Percentiles rank a stretch among this genome's conserved stretches.
Evolutionary conservation across 2,113 vertebrate species (phyloP).

Genomic region (Catagonus wagneri): DNA sequence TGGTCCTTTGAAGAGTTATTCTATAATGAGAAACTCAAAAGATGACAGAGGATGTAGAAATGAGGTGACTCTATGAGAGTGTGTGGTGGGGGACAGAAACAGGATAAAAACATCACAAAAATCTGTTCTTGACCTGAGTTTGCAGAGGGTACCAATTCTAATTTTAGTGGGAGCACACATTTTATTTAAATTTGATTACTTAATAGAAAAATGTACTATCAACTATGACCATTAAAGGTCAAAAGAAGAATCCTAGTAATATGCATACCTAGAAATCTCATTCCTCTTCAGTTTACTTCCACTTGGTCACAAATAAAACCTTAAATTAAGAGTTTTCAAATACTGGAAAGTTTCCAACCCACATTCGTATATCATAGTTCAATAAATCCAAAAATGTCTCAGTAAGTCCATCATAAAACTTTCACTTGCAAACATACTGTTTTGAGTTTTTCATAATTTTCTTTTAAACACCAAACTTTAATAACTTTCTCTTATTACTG

Average conservation of each 20-base stretch:
- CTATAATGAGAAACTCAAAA: background rate
- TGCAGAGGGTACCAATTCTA: background rate
- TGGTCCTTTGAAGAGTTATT: background rate
- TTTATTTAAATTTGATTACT: slow-evolving; percentile 9
- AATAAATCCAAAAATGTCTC: background rate
- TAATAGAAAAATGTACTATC: background rate
- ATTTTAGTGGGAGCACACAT: background rate
- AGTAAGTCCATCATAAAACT: background rate
- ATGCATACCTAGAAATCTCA: background rate
- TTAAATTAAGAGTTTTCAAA: slow-evolving; percentile 1
- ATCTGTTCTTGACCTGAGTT: background rate
- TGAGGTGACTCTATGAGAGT: background rate
- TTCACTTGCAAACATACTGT: background rate
- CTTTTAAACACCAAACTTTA: background rate
- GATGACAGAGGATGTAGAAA: background rate
- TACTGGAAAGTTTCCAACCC: background rate
- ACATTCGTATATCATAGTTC: background rate
- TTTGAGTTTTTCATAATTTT: background rate
- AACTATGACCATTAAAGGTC: background rate
- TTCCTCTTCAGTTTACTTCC: background rate
- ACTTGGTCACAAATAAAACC: background rate
- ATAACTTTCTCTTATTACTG: background rate
- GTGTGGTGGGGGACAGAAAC: background rate
- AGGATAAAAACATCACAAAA: background rate
- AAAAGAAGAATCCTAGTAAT: background rate